Conservation (phyloP, 35 echinoderm and acorn worm species). For the Amphiura filiformis region DNA sequence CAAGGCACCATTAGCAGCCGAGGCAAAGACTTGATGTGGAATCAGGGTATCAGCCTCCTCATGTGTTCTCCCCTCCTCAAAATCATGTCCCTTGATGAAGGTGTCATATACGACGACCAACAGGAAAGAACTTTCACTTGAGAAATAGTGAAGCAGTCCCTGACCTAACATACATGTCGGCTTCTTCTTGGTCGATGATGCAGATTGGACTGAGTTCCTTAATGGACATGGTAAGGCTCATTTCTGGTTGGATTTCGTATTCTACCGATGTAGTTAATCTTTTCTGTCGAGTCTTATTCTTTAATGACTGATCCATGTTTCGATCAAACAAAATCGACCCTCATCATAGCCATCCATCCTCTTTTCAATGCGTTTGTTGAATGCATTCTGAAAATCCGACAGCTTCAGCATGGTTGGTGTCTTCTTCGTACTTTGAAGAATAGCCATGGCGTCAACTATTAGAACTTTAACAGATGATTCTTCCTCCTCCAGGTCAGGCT, state of each 20-base stretch:
- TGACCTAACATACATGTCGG: background rate
- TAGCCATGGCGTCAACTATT: background rate
- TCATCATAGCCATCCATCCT: constrained; percentile 19
- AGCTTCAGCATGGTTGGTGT: background rate
- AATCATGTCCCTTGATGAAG: constrained; percentile 44
- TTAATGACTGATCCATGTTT: constrained; percentile 35
- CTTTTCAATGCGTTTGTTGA: background rate
- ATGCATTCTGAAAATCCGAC: background rate
- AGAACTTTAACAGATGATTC: background rate
- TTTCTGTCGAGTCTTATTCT: constrained; percentile 39
- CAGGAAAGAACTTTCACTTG: constrained; percentile 6
- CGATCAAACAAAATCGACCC: background rate
- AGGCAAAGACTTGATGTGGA: constrained; percentile 38
- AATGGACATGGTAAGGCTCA: background rate
- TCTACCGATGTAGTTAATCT: constrained; percentile 17
- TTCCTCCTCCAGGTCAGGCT: background rate
- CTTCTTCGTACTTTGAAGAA: background rate
- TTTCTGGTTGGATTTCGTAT: constrained; percentile 32
- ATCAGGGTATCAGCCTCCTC: constrained; percentile 41
- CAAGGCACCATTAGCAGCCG: constrained; percentile 31
- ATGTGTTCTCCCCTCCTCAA: constrained; percentile 1
- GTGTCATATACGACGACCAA: constrained; percentile 31
- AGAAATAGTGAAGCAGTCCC: background rate
- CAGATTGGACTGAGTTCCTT: background rate
- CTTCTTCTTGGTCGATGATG: background rate